Evolutionary conservation across 2,113 vertebrate species (phyloP).

Genomic region (Empidonax traillii): DNA sequence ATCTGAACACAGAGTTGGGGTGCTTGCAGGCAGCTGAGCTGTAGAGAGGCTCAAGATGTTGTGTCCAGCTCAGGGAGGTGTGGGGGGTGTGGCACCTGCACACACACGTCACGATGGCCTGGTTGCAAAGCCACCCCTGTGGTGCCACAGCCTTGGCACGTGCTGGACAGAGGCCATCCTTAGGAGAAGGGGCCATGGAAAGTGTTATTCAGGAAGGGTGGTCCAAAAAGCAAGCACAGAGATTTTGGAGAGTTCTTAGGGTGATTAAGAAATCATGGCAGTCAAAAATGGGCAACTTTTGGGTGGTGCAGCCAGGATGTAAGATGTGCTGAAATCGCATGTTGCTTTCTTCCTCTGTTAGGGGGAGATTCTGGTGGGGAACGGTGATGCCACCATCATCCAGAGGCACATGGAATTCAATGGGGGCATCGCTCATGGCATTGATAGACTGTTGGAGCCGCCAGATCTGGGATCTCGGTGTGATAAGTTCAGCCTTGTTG

Average conservation of each 20-base stretch:
- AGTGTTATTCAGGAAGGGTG: background rate
- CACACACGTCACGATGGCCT: background rate
- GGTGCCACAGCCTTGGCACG: background rate
- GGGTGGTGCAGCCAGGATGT: background rate
- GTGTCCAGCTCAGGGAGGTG: background rate
- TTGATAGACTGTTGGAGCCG: constrained; percentile 89
- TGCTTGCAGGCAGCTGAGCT: background rate
- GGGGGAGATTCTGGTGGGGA: constrained; percentile 85
- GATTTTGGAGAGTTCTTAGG: background rate
- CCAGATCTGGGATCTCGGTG: constrained; percentile 89
- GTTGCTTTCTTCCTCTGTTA: constrained; percentile 45
- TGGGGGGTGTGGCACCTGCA: background rate
- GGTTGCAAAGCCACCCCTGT: background rate
- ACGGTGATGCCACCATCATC: constrained; percentile 75
- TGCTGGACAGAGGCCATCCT: background rate
- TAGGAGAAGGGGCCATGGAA: background rate
- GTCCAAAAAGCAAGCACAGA: background rate
- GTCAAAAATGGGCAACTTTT: background rate
- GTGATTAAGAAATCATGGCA: background rate
- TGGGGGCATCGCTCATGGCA: constrained; percentile 87
- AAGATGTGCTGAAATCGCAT: background rate
- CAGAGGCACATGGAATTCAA: constrained; percentile 83
- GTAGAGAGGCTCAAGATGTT: background rate
- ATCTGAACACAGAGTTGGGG: background rate
- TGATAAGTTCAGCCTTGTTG: constrained; percentile 71